Percentiles rank a stretch among this genome's conserved stretches.
These are phyloP conservation scores for Plebejus melissa DNA, from an alignment of 2,888 invertebrate species.

Conservation along the genomic window DNA sequence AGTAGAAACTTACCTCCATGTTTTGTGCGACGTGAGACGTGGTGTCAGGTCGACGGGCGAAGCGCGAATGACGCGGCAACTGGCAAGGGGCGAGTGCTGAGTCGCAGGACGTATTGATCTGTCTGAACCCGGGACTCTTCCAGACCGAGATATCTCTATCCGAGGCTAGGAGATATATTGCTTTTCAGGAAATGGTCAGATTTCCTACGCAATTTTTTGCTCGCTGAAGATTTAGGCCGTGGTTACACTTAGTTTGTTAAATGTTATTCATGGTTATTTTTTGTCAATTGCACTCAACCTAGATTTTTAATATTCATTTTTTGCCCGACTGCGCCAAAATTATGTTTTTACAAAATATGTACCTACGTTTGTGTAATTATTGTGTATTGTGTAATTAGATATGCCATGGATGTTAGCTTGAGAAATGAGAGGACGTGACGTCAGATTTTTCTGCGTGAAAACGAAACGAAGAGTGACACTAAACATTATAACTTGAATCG, in stretches of 20 bases:
- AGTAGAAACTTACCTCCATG: slow-evolving; percentile 32
- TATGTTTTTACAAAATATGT: no score
- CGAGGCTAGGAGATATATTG: slow-evolving; percentile 64
- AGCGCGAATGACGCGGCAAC: slow-evolving; percentile 40
- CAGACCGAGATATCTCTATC: slow-evolving; percentile 54
- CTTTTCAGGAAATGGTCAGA: slow-evolving; percentile 64
- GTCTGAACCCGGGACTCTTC: slow-evolving; percentile 50
- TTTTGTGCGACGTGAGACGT: slow-evolving; percentile 1
- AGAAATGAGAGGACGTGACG: no score
- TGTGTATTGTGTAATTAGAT: no score
- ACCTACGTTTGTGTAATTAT: no score
- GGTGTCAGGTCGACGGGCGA: slow-evolving; percentile 35
- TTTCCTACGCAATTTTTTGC: slow-evolving; percentile 45
- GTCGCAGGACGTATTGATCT: slow-evolving; percentile 58
- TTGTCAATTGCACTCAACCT: no score
- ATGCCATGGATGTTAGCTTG: no score
- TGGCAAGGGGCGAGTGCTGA: slow-evolving; percentile 38
- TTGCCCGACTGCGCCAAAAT: neutral
- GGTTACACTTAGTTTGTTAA: neutral
- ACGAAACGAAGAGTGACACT: no score
- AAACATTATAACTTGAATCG: no score
- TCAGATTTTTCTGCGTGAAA: no score
- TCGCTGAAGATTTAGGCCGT: neutral
- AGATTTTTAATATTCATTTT: neutral
- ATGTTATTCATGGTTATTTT: neutral